Percentiles rank a stretch among this genome's conserved stretches.
These are phyloP conservation scores for Poecilia picta DNA, from an alignment of 2,797 vertebrate genomes.

Conservation along the genomic window DNA sequence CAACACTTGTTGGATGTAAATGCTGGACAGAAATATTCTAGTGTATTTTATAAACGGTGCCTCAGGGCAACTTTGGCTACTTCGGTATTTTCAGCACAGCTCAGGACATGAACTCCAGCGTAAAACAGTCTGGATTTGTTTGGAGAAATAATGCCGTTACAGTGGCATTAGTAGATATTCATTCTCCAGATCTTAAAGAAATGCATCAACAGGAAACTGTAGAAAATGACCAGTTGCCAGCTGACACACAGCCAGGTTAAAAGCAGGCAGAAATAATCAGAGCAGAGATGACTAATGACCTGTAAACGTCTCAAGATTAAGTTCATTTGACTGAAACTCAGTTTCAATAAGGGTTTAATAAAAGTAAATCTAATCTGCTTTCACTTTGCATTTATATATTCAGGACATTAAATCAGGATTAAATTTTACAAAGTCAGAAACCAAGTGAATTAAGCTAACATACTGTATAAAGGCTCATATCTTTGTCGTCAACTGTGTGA, in stretches of 20 bases:
- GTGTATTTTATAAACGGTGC: not conserved
- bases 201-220: not conserved
- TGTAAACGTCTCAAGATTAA: not conserved
- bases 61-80: not conserved
- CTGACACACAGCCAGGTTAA: not conserved
- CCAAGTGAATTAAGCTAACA: not conserved
- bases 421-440: not conserved
- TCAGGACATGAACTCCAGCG: not conserved
- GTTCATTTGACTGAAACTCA: not conserved
- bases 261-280: not conserved
- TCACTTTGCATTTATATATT: not conserved
- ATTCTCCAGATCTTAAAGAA: not conserved
- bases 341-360: not conserved
- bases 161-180: not conserved
- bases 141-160: not conserved
- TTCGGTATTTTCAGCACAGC: not conserved
- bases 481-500: not conserved
- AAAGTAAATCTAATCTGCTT: not conserved
- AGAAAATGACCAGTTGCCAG: not conserved
- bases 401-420: not conserved
- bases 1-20: not conserved
- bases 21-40: constrained; percentile 8
- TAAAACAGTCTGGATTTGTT: not conserved
- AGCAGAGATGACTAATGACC: not conserved
- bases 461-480: not conserved